Percentiles rank a stretch among this genome's conserved stretches.
Evolutionary conservation across 1,140 invertebrate species (phyloP).

Genomic region (Apocrypta bakeri): DNA sequence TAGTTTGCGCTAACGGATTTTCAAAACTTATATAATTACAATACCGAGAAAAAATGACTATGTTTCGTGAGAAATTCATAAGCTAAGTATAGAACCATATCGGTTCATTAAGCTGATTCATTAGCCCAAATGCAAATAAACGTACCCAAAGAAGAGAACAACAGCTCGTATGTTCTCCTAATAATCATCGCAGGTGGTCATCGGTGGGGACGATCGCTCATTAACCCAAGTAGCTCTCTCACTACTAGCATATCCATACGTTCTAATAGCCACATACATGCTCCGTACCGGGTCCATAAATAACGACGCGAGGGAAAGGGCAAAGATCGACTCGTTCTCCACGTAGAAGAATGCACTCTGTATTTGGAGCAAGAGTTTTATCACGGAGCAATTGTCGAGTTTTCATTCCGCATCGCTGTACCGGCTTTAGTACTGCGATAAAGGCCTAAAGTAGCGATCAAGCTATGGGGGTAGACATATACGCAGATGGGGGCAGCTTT

Average conservation of each 20-base stretch:
- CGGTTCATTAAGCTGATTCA: neutral
- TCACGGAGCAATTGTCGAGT: neutral
- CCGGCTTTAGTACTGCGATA: constrained; percentile 40
- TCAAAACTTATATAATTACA: too few relatives aligned
- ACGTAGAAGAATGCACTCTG: constrained; percentile 15
- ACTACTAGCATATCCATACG: too few relatives aligned
- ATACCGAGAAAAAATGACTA: too few relatives aligned
- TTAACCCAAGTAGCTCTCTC: constrained; percentile 22
- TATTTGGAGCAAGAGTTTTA: neutral
- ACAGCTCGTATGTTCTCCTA: neutral
- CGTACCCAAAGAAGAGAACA: neutral
- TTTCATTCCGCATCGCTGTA: neutral
- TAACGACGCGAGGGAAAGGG: constrained; percentile 3
- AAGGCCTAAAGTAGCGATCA: constrained; percentile 43
- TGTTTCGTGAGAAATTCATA: neutral
- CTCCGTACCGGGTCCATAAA: constrained; percentile 36
- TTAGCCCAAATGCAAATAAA: neutral
- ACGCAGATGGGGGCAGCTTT: constrained; percentile 55
- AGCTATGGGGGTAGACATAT: constrained; percentile 61
- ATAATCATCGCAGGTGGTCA: constrained; percentile 48
- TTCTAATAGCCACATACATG: constrained; percentile 5
- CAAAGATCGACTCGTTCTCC: constrained; percentile 49
- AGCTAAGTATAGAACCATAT: neutral
- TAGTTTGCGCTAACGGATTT: too few relatives aligned
- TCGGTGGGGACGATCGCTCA: constrained; percentile 45